A percentile compares a stretch with the other conserved stretches of the same genome.
Conservation (phyloP, 1,140 invertebrate species). For the Drusus annulatus region DNA sequence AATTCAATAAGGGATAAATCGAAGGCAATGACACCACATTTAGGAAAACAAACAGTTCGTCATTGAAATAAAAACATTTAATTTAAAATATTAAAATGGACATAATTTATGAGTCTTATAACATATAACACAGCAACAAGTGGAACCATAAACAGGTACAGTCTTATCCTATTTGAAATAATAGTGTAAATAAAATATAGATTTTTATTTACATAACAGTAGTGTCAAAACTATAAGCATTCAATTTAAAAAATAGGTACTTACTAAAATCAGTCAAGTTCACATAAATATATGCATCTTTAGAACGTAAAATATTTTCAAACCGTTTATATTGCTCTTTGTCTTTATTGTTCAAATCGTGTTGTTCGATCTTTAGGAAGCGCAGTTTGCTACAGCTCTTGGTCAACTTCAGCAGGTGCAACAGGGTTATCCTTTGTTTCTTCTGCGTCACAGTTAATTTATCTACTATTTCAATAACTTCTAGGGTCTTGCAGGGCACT, state of each 20-base stretch:
- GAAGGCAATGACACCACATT: no score
- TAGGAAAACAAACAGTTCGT: no score
- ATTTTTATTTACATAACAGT: constrained; percentile 10
- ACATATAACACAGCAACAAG: constrained; percentile 31
- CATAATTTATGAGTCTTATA: constrained; percentile 14
- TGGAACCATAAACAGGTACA: neutral
- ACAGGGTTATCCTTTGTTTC: constrained; percentile 16
- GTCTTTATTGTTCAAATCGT: neutral
- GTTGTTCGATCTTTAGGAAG: constrained; percentile 15
- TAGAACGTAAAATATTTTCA: constrained; percentile 25
- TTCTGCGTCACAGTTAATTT: neutral
- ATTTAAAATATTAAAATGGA: constrained; percentile 23
- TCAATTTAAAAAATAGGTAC: constrained; percentile 5
- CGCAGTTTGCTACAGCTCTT: neutral
- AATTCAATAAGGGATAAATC: no score
- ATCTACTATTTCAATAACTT: constrained; percentile 21
- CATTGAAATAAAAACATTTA: constrained; percentile 3
- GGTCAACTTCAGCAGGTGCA: neutral
- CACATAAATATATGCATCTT: constrained; percentile 20
- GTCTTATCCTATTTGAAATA: constrained; percentile 3
- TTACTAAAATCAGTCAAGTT: constrained; percentile 10
- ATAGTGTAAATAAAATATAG: neutral
- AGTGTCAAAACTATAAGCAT: neutral
- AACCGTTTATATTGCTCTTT: neutral
- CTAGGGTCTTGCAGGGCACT: neutral